Evolutionary conservation across 2,797 vertebrate genomes (phyloP).

Genomic region (Nasua narica): DNA sequence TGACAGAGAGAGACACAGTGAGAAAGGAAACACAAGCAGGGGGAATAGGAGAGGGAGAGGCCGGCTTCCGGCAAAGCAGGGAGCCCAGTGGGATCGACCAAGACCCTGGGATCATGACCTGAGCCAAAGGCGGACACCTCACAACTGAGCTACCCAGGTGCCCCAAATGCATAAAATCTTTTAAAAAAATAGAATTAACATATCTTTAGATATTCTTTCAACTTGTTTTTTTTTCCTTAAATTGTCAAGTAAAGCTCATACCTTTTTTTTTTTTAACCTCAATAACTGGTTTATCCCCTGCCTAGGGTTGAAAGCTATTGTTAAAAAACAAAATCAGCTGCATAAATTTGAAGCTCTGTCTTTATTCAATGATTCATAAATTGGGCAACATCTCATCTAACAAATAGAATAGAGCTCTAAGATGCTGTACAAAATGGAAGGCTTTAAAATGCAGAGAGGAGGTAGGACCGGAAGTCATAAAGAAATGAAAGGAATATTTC

Average conservation of each 20-base stretch:
- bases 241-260: neutral
- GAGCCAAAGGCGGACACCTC: too few relatives aligned
- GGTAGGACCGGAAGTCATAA: neutral
- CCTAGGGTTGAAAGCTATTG: neutral
- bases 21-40: too few relatives aligned
- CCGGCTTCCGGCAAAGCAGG: too few relatives aligned
- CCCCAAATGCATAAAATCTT: too few relatives aligned
- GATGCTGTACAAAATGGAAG: neutral
- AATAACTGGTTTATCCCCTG: neutral
- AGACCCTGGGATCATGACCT: too few relatives aligned
- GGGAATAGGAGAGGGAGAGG: too few relatives aligned
- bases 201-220: neutral
- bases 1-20: too few relatives aligned
- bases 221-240: neutral
- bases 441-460: neutral
- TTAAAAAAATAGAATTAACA: neutral
- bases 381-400: neutral
- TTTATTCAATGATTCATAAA: neutral
- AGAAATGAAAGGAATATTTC: neutral
- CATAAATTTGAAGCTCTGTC: neutral
- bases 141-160: too few relatives aligned
- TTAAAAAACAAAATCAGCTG: neutral
- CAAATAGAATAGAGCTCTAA: neutral
- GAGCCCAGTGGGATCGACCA: too few relatives aligned
- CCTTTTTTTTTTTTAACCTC: neutral